Base-by-base conservation (phyloP, 2,797 vertebrate species). In the Tamandua tetradactyla region DNA sequence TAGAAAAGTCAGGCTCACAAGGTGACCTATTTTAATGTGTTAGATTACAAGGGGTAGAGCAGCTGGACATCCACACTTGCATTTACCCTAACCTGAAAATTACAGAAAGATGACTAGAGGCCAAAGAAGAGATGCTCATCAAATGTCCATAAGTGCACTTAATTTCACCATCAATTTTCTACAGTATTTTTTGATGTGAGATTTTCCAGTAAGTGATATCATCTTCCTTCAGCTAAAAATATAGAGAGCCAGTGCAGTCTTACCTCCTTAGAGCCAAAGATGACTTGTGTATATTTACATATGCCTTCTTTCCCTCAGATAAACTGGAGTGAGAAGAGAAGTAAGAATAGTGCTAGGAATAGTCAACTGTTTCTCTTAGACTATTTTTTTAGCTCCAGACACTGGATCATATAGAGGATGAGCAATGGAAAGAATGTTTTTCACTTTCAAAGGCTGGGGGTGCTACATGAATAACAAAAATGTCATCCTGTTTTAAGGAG, bases 161-260 rank as follows among this genome's bases (percentile, higher is more conserved):
- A 90, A 49, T 47, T 40, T 88, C 61, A 89, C 79, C 49, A 25
- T 90, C 85, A 79, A 64, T 91, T 85, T 91, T 68, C 59, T 89
- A 7, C 68, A 59, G 6, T 42, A 64, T 86, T 69, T 93, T 94
- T 79, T 92, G 68, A 94, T 62, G 25, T 69, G 49, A 18, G 30
- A 83, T 91, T 95, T 95, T 95, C 74, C 42, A 57, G 62, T 85
- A 93, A 95, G 35, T 71, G 62, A 88, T 69, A 78, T 68, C 82
- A 82, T 25, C n/a, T 80, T 88, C 69, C 69, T 87, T 57, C 15
- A 71, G 78, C 37, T 89, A 59, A 78, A 94, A 68, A 84, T 57
- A 32, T 5, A 69, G 35, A 55, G 42, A 94, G 0, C 27, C 18
- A 69, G 14, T 79, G 27, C 22, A 30, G 2, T 49, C 12, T 69